Evolutionary conservation across 2,888 invertebrate species (phyloP), one percentile per base, ranked within the genome.

Genomic region (Spilarctia lutea): DNA sequence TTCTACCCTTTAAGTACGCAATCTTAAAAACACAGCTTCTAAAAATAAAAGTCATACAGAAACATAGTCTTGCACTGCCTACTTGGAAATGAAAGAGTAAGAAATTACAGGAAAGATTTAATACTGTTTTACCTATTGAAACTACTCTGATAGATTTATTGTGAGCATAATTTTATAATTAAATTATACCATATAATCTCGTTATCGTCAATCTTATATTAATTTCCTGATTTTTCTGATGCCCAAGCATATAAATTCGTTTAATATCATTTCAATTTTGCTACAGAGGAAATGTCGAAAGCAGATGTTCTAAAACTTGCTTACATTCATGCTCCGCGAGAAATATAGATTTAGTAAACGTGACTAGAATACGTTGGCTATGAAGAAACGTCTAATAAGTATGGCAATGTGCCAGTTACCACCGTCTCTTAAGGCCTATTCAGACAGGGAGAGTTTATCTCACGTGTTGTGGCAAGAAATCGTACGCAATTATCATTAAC

Each of bases 331-430:
- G 84, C 78, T 82, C 71, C 76, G 76, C 73, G 76, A 81, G 83
- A 88, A 84, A 86, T 87, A 88, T 86, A 88, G 84, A 87, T 90
- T 89, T 86, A 85, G 83, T 75, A 77, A 79, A 89, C 88, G 90
- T 90, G 90, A 80, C 81, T 73, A 48, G 85, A 82, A 72, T 86
- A 35, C 75, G 81, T 82, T 72, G 73, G 76, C 71, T 67, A 67
- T 72, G 76, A 75, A 74, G 72, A 70, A 77, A 76, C 76, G 75
- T 24, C 75, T 79, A 79, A 79, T 79, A 82, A 82, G 79, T 79
- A 74, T 80, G 79, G 82, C 84, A 67, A 71, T 78, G 75, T 78
- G 84, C 75, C 79, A 84, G 81, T 81, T 79, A 72, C 73, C 74
- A 70, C 52, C 73, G 74, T 75, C 79, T 77, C n/a, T 60, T 60